phyloP scores from a whole-genome alignment of 2,113 vertebrate genomes.

The Pithys albifrons region DNA sequence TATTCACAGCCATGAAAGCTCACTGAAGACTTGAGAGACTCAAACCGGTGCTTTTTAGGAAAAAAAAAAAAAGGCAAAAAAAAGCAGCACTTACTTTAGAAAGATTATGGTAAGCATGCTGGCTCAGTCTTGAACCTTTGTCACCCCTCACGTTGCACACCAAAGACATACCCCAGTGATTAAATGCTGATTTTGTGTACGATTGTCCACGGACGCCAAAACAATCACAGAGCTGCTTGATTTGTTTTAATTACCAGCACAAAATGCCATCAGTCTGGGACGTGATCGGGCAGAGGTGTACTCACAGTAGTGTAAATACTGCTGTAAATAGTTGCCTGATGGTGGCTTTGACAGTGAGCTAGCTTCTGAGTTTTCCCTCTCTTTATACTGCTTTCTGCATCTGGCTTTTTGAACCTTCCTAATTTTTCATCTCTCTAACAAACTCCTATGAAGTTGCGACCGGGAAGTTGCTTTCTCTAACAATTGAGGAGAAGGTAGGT shows the following conservation, averaged over 20 bases:
- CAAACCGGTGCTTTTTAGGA: conserved; percentile 73
- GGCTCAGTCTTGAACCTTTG: conserved; percentile 89
- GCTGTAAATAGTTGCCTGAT: conserved; percentile 95
- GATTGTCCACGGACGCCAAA: conserved; percentile 98
- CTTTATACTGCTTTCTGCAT: conserved; percentile 85
- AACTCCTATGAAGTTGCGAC: conserved; percentile 95
- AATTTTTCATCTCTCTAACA: conserved; percentile 84
- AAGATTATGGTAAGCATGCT: conserved; percentile 91
- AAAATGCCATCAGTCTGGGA: conserved; percentile 96
- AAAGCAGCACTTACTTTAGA: conserved; percentile 86
- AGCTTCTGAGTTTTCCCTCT: conserved; percentile 90
- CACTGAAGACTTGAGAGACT: conserved; percentile 79
- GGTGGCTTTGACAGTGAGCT: conserved; percentile 96
- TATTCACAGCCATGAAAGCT: conserved; percentile 81
- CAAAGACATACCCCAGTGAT: conserved; percentile 91
- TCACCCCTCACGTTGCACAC: conserved; percentile 89
- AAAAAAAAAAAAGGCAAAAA: neutral
- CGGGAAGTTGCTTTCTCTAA: conserved; percentile 88
- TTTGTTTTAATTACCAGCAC: conserved; percentile 98
- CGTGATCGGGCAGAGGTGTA: conserved; percentile 94
- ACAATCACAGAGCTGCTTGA: conserved; percentile 98
- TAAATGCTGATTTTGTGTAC: conserved; percentile 96
- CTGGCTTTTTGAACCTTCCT: conserved; percentile 85
- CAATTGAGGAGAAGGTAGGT: conserved; percentile 95
- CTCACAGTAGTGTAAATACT: conserved; percentile 92